Percentiles rank a stretch among this genome's conserved stretches.
Evolutionary conservation across 64 coral and sea anemone species (phyloP).

Genomic region (Cladopsammia gracilis): DNA sequence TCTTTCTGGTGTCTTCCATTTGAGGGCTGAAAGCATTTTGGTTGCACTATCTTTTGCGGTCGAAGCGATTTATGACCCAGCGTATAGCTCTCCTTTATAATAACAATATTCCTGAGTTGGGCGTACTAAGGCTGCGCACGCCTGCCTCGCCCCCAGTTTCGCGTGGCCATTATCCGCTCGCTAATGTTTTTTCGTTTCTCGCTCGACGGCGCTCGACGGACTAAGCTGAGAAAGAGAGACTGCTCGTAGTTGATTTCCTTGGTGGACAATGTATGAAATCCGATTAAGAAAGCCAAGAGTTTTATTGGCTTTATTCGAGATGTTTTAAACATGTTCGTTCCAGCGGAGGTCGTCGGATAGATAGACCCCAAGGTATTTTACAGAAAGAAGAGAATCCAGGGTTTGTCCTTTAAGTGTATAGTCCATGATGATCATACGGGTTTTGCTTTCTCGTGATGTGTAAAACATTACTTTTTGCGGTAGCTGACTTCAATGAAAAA

Average conservation of each 20-base stretch:
- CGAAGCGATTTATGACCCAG: no score
- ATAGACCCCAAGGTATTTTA: neutral
- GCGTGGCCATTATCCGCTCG: no score
- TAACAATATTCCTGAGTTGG: neutral
- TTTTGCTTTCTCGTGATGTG: neutral
- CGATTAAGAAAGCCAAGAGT: neutral
- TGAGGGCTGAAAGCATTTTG: no score
- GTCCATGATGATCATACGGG: neutral
- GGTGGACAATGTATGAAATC: neutral
- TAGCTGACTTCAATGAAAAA: neutral
- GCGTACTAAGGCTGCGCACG: neutral
- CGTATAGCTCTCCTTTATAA: no score
- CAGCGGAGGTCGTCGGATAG: neutral
- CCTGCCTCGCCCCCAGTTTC: no score
- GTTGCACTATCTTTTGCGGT: no score
- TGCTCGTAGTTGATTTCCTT: no score
- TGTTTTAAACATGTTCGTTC: constrained; percentile 1
- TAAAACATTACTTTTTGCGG: neutral
- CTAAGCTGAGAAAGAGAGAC: no score
- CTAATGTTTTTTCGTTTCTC: no score
- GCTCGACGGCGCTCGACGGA: no score
- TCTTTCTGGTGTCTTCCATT: no score
- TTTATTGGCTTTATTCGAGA: neutral
- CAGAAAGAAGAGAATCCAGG: no score
- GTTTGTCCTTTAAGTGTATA: neutral